Conservation (phyloP, 2,888 invertebrate genomes). For the Cerceris ruficornis region DNA sequence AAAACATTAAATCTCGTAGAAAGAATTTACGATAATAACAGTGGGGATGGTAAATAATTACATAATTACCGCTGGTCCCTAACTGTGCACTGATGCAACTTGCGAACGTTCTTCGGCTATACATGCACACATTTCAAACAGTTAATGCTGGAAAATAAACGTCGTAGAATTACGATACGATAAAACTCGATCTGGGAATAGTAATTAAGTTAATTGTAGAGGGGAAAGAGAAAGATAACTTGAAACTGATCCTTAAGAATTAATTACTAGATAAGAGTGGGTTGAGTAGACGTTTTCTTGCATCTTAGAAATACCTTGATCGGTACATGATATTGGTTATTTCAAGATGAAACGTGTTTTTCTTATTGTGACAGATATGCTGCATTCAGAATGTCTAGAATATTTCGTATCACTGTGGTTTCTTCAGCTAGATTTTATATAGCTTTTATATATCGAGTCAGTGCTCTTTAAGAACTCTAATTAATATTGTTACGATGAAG, state of each 20-base stretch:
- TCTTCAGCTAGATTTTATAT: too few relatives aligned
- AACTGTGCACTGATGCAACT: slow-evolving; percentile 2
- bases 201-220: background rate
- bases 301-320: too few relatives aligned
- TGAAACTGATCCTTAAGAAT: background rate
- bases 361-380: too few relatives aligned
- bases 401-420: too few relatives aligned
- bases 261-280: background rate
- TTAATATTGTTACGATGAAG: too few relatives aligned
- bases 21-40: background rate
- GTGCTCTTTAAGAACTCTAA: too few relatives aligned
- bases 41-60: slow-evolving; percentile 21
- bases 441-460: too few relatives aligned
- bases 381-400: too few relatives aligned
- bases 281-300: too few relatives aligned
- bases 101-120: background rate
- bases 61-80: slow-evolving; percentile 23
- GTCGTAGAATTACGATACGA: slow-evolving; percentile 9
- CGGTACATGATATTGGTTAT: too few relatives aligned
- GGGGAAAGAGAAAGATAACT: background rate
- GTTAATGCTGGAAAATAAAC: slow-evolving; percentile 12
- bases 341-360: too few relatives aligned
- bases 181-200: background rate
- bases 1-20: background rate
- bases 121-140: background rate